Percentiles rank a stretch among this genome's conserved stretches.
phyloP scores from a whole-genome alignment of 2,797 vertebrate species.

The Oreochromis grahami region DNA sequence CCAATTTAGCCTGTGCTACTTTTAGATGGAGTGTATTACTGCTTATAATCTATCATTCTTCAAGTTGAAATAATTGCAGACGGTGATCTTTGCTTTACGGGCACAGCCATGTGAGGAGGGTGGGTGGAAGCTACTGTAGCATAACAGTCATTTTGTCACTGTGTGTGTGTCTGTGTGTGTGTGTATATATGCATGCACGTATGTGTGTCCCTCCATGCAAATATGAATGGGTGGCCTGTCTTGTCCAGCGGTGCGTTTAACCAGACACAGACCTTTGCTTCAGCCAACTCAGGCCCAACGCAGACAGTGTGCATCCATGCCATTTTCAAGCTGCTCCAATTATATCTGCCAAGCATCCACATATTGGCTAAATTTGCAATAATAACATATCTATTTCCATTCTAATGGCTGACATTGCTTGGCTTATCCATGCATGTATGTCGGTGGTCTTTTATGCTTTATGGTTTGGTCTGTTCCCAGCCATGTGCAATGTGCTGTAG shows the following conservation, averaged over 20 bases:
- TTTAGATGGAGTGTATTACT: constrained; percentile 31
- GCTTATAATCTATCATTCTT: constrained; percentile 34
- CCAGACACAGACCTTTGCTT: constrained; percentile 65
- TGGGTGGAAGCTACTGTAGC: constrained; percentile 31
- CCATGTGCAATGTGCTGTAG: constrained; percentile 47
- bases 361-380: constrained; percentile 71
- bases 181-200: background rate
- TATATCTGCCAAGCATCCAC: constrained; percentile 60
- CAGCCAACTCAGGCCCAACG: constrained; percentile 65
- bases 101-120: constrained; percentile 36
- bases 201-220: constrained; percentile 49
- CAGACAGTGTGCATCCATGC: constrained; percentile 66
- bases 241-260: constrained; percentile 65
- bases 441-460: constrained; percentile 53
- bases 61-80: constrained; percentile 37
- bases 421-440: constrained; percentile 72
- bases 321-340: constrained; percentile 76
- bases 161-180: background rate
- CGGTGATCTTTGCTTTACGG: constrained; percentile 13
- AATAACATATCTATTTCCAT: constrained; percentile 75
- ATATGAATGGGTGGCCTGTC: constrained; percentile 69
- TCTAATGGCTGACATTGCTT: constrained; percentile 75
- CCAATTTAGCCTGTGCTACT: constrained; percentile 42
- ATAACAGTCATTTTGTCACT: constrained; percentile 23
- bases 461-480: constrained; percentile 50